Base-by-base conservation (phyloP, 2,888 invertebrate species). In the Lasioglossum morio region DNA sequence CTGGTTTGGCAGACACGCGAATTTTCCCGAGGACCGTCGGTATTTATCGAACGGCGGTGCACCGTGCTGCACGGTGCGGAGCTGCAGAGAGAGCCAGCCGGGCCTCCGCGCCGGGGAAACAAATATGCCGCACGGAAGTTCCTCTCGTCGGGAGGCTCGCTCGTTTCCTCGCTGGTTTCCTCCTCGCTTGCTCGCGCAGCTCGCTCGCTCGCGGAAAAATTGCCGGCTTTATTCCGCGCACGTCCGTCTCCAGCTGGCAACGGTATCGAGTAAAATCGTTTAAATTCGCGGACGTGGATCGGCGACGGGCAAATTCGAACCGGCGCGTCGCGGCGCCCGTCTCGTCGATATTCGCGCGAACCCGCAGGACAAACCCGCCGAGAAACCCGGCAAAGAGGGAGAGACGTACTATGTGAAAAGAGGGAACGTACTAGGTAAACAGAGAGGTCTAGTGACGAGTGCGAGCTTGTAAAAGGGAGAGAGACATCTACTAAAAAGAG, bases 241-340 rank as follows among this genome's bases (percentile, higher is more conserved):
- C 74, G 77, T 86, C n/a, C 43, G 75, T 34, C 60, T 69, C 66
- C 73, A 82, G 66, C 83, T 82, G 78, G 77, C 81, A 46, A 84
- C 78, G 83, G 80, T 57, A 85, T 82, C 82, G 81, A 82, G 69
- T 72, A 72, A 85, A 85, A 89, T 89, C 82, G 87, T 89, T 89
- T 79, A 88, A 86, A 88, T 89, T 89, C 77, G 83, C 86, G 80
- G 14, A 84, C 83, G 86, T 81, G 84, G 81, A 87, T 87, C 86
- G 77, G 77, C 84, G 84, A 75, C 84, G 57, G 72, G 40, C 43
- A 87, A 88, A 87, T 87, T 88, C 85, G 70, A 76, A 40, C 69
- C 57, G 60, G 66, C 43, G 46, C 16, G 43, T 4, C 43, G 4
- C 46, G 48, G 2, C 23, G 53, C 23, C 53, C 46, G 72, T 73